A percentile compares a stretch with the other conserved stretches of the same genome.
These are phyloP conservation scores for Radopholus similis DNA, from an alignment of 1,140 invertebrate genomes.

Conservation along the genomic window DNA sequence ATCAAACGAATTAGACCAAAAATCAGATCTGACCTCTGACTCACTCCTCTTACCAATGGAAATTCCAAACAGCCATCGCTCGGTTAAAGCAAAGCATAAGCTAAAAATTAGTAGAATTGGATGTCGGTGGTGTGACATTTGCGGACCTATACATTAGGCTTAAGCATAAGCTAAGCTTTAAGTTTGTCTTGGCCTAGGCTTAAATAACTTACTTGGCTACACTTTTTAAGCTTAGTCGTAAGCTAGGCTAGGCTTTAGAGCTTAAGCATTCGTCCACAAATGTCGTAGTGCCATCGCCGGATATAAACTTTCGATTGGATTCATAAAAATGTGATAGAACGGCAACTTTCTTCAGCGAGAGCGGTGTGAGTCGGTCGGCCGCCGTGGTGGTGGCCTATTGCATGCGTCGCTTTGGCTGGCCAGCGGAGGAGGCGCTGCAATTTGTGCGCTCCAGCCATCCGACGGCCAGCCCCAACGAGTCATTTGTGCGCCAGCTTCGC, in stretches of 20 bases:
- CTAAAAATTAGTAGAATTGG: too few relatives aligned
- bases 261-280: too few relatives aligned
- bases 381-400: constrained; percentile 51
- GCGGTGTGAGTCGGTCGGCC: constrained; percentile 44
- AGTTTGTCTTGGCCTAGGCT: background rate
- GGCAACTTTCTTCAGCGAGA: constrained; percentile 47
- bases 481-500: constrained; percentile 32
- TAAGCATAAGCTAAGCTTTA: too few relatives aligned
- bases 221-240: background rate
- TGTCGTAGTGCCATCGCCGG: too few relatives aligned
- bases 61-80: too few relatives aligned
- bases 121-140: too few relatives aligned
- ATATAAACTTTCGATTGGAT: constrained; percentile 9
- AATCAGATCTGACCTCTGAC: too few relatives aligned
- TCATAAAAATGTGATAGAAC: too few relatives aligned
- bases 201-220: background rate
- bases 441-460: constrained; percentile 43
- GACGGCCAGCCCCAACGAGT: constrained; percentile 41
- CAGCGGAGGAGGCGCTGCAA: constrained; percentile 33
- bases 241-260: background rate
- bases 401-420: constrained; percentile 43
- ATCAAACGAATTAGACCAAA: too few relatives aligned
- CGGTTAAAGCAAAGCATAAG: too few relatives aligned
- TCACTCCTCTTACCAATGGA: too few relatives aligned
- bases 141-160: too few relatives aligned